A percentile compares a stretch with the other conserved stretches of the same genome.
phyloP scores from a whole-genome alignment of 2,888 invertebrate species.

The Salticus scenicus region DNA sequence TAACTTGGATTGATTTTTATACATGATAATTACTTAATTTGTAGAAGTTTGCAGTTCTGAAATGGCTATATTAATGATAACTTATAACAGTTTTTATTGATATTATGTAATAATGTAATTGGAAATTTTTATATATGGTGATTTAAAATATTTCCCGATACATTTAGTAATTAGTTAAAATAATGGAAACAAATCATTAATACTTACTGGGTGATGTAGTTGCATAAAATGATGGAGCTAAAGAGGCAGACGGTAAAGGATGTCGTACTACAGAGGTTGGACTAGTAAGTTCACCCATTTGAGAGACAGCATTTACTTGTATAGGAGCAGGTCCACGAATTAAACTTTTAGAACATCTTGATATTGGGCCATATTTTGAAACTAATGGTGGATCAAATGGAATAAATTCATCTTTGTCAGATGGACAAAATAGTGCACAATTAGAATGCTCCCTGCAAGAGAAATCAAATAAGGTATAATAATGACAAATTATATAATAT shows the following conservation, averaged over 20 bases:
- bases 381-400: conserved; percentile 82
- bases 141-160: no score
- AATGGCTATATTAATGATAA: no score
- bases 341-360: conserved; percentile 75
- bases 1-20: no score
- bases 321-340: conserved; percentile 70
- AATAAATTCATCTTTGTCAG: conserved; percentile 82
- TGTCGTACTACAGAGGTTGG: conserved; percentile 67
- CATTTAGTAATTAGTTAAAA: no score
- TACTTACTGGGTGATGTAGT: conserved; percentile 44
- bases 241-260: conserved; percentile 69
- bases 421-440: conserved; percentile 73
- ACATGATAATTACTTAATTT: no score
- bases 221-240: conserved; percentile 66
- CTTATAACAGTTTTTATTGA: no score
- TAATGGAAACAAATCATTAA: no score
- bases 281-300: conserved; percentile 69
- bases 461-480: background rate
- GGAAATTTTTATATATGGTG: no score
- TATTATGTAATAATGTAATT: no score
- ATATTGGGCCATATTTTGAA: conserved; percentile 84
- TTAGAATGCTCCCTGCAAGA: conserved; percentile 4
- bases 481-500: no score
- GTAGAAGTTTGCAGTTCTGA: no score
- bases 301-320: conserved; percentile 70